A percentile compares a stretch with the other conserved stretches of the same genome.
Conservation (phyloP, 2,888 invertebrate genomes). For the Cosmopolites sordidus region DNA sequence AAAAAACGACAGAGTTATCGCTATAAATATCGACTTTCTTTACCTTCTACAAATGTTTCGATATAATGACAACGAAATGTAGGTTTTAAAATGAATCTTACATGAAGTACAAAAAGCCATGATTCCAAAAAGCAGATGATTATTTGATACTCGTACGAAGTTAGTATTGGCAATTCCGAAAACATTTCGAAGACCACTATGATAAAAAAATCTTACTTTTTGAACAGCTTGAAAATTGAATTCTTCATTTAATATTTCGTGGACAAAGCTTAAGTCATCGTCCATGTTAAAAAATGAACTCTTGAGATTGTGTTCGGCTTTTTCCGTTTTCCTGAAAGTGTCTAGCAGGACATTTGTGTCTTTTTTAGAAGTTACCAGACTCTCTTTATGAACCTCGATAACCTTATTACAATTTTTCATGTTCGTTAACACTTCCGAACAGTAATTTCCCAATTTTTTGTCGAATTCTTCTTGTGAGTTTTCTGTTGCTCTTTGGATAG, state of each 20-base stretch:
- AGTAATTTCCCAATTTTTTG: constrained; percentile 36
- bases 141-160: too few relatives aligned
- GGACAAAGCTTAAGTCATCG: constrained; percentile 39
- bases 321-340: constrained; percentile 53
- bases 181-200: too few relatives aligned
- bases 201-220: constrained; percentile 22
- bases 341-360: constrained; percentile 53
- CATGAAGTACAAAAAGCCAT: too few relatives aligned
- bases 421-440: constrained; percentile 36
- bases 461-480: constrained; percentile 35
- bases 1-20: too few relatives aligned
- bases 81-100: too few relatives aligned
- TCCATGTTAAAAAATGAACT: constrained; percentile 31
- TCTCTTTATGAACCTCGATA: constrained; percentile 53
- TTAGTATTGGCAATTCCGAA: too few relatives aligned
- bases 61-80: too few relatives aligned
- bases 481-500: constrained; percentile 35
- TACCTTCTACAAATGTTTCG: too few relatives aligned
- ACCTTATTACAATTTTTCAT: constrained; percentile 35
- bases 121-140: too few relatives aligned
- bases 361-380: constrained; percentile 48
- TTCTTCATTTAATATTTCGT: constrained; percentile 42
- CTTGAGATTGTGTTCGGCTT: constrained; percentile 51
- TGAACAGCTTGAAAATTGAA: constrained; percentile 32
- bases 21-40: too few relatives aligned